A percentile compares a stretch with the other conserved stretches of the same genome.
phyloP scores from a whole-genome alignment of 2,888 invertebrate genomes.

The Coelogynopora nodosa region DNA sequence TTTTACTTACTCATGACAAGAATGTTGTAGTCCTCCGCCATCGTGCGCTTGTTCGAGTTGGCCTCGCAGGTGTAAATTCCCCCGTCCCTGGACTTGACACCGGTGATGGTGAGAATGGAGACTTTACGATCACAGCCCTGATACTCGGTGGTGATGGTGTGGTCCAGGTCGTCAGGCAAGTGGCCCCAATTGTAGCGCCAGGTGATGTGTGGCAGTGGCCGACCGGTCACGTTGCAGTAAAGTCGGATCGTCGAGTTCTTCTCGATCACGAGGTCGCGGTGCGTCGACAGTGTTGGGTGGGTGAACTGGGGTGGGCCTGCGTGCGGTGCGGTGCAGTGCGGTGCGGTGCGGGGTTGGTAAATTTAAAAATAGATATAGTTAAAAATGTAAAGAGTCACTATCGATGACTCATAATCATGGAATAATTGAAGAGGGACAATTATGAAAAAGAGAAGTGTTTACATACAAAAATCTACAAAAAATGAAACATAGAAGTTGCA shows the following conservation, averaged over 20 bases:
- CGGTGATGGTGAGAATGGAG: constrained; percentile 22
- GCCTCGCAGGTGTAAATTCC: constrained; percentile 37
- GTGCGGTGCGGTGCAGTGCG: too few species aligned
- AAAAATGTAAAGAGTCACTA: too few species aligned
- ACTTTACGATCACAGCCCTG: constrained; percentile 45
- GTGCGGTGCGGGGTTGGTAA: too few species aligned
- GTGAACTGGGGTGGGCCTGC: background rate
- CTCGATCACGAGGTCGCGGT: background rate
- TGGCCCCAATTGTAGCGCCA: background rate
- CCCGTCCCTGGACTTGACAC: background rate
- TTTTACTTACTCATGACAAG: constrained; percentile 20
- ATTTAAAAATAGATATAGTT: background rate
- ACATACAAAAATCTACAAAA: too few species aligned
- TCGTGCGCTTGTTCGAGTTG: background rate
- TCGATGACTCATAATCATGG: background rate
- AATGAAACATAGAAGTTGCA: too few species aligned
- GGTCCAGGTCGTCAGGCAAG: background rate
- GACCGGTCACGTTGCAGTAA: background rate
- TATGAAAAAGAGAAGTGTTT: too few species aligned
- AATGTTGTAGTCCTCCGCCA: constrained; percentile 28
- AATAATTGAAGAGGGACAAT: background rate
- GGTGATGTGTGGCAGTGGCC: background rate
- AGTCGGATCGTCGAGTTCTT: background rate
- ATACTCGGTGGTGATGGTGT: background rate
- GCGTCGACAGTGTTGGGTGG: background rate